Conservation (phyloP, 2,888 invertebrate species). For the Oxyteleia sp. region DNA sequence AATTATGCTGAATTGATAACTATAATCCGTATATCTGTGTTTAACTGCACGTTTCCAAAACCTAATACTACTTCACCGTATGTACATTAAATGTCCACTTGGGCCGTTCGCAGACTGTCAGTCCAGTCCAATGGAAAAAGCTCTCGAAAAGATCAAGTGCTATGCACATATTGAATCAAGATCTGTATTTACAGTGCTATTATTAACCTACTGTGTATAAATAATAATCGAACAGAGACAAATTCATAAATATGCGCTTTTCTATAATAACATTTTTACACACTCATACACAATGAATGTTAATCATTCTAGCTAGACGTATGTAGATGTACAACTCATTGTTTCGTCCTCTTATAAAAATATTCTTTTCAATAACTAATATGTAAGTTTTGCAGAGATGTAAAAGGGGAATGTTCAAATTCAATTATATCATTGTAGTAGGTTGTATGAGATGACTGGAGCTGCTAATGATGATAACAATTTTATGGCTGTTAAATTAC, state of each 20-base stretch:
- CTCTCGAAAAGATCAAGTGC: slow-evolving; percentile 84
- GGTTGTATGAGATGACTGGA: slow-evolving; percentile 21
- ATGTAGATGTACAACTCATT: slow-evolving; percentile 50
- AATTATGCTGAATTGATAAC: slow-evolving; percentile 44
- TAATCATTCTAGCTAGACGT: slow-evolving; percentile 36
- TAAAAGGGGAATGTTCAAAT: slow-evolving; percentile 41
- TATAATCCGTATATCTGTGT: slow-evolving; percentile 52
- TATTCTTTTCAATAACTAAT: slow-evolving; percentile 59
- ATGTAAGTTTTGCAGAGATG: slow-evolving; percentile 28
- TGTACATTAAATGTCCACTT: slow-evolving; percentile 83
- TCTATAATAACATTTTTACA: slow-evolving; percentile 62
- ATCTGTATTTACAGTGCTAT: slow-evolving; percentile 86
- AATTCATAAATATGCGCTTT: slow-evolving; percentile 51
- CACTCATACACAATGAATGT: slow-evolving; percentile 53
- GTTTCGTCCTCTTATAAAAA: slow-evolving; percentile 62
- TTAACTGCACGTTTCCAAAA: slow-evolving; percentile 71
- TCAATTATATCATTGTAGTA: slow-evolving; percentile 16
- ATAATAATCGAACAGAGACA: slow-evolving; percentile 73
- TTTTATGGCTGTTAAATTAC: slow-evolving; percentile 16
- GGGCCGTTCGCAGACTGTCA: slow-evolving; percentile 78
- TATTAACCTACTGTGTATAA: slow-evolving; percentile 82
- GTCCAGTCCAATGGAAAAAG: slow-evolving; percentile 79
- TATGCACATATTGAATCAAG: slow-evolving; percentile 85
- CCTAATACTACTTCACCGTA: slow-evolving; percentile 80
- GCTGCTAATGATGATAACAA: slow-evolving; percentile 21